These are phyloP conservation scores for Balaenoptera acutorostrata DNA, from an alignment of 2,113 vertebrate genomes.

Conservation along the genomic window DNA sequence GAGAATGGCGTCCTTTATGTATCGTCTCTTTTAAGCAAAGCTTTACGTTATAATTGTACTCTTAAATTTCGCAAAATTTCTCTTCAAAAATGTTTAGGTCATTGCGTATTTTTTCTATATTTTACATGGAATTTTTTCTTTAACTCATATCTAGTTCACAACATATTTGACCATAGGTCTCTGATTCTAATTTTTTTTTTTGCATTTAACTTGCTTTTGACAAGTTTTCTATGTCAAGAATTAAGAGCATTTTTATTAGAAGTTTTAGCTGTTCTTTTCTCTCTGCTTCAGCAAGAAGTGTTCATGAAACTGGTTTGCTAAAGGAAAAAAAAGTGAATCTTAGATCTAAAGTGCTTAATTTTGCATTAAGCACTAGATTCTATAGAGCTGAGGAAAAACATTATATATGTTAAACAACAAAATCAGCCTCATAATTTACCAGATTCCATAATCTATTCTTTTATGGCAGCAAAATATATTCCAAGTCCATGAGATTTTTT, in stretches of 20 bases:
- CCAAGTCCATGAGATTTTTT: neutral
- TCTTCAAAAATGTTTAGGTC: constrained; percentile 30
- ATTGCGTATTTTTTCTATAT: neutral
- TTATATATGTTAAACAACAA: neutral
- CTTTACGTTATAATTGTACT: constrained; percentile 17
- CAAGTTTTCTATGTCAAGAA: constrained; percentile 18
- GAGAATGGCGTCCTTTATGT: neutral
- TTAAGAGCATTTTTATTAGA: constrained; percentile 16
- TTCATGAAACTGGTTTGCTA: neutral
- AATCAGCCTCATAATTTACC: neutral
- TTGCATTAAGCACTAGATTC: neutral
- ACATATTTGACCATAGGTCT: neutral
- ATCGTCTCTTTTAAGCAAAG: constrained; percentile 9
- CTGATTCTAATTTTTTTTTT: neutral
- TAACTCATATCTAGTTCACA: neutral
- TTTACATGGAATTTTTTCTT: constrained; percentile 16
- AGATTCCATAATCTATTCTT: neutral
- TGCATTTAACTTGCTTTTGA: neutral
- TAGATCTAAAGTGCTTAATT: neutral
- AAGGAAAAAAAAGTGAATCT: neutral
- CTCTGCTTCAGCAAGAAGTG: constrained; percentile 1
- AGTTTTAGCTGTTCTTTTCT: neutral
- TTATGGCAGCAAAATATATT: neutral
- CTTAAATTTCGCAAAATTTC: constrained; percentile 23
- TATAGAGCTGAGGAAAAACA: neutral